Base-by-base conservation (phyloP, 2,888 invertebrate species). In the Odontothrips loti region DNA sequence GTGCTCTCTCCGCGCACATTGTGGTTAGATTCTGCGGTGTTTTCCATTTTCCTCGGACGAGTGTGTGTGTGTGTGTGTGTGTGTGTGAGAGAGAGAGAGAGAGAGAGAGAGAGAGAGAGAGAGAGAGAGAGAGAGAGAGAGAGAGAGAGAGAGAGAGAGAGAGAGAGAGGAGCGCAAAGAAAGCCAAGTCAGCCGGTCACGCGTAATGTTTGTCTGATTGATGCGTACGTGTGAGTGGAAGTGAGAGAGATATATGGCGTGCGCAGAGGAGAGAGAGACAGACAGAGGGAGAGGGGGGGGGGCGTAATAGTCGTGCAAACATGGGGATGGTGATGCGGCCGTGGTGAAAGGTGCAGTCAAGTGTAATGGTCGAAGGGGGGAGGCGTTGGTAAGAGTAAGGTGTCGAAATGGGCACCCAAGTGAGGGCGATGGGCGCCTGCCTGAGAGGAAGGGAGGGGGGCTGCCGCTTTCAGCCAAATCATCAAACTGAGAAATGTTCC, bases 91-190 rank as follows among this genome's bases (percentile, higher is more conserved):
- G n/a, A n/a, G n/a, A n/a, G n/a, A n/a, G n/a, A n/a, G n/a, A n/a
- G n/a, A n/a, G n/a, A n/a, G n/a, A n/a, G 51, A 12, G 51, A 51
- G 51, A 51, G 51, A 17, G 15, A 48, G 9, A 48, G 12, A 3
- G 51, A 51, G 34, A 51, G 51, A 58, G 58, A 15, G 58, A 58
- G 58, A 58, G 58, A 58, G 58, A 58, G 58, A 11, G 58, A 58
- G 58, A 58, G 58, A 58, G 58, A 58, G 58, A 58, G 58, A 58
- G 58, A 58, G 58, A 58, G 58, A 58, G 58, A 58, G 58, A 58
- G 58, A 58, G 58, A 17, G 58, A 51, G 51, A 51, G 51, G 34
- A 43, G 34, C 34, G 2, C 34, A 43, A 43, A 43, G 34, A 43
- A 43, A 43, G 34, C 34, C 34, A 43, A 43, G 34, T 43, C 34